Evolutionary conservation across 2,888 invertebrate species (phyloP).

Genomic region (Ormyrus pomaceus): DNA sequence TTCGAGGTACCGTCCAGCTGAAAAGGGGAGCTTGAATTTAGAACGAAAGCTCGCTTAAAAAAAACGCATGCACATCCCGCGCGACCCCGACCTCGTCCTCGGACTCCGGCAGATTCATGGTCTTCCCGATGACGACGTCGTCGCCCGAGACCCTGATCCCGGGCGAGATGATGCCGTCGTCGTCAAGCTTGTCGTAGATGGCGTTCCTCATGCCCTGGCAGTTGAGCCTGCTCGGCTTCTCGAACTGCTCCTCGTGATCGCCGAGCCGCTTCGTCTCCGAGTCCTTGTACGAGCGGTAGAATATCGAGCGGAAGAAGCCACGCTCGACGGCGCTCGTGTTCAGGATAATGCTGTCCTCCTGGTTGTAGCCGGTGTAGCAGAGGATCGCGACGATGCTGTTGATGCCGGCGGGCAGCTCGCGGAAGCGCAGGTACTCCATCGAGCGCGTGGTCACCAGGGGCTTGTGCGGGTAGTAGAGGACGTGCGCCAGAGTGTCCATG

Average conservation of each 20-base stretch:
- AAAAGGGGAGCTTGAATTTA: background rate
- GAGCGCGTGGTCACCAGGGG: slow-evolving; percentile 98
- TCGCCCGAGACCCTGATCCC: slow-evolving; percentile 99
- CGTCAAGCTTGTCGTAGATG: slow-evolving; percentile 98
- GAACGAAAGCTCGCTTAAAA: too few relatives aligned
- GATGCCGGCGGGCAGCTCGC: slow-evolving; percentile 95
- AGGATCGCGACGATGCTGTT: slow-evolving; percentile 99
- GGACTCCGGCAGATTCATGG: slow-evolving; percentile 95
- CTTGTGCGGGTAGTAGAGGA: slow-evolving; percentile 99
- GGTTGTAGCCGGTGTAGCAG: slow-evolving; percentile 99
- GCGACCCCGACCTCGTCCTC: slow-evolving; percentile 90
- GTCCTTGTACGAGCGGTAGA: slow-evolving; percentile 97
- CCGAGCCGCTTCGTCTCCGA: slow-evolving; percentile 94
- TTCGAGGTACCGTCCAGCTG: slow-evolving; percentile 92
- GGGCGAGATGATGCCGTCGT: slow-evolving; percentile 99
- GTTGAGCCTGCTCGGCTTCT: slow-evolving; percentile 95
- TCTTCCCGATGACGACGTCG: slow-evolving; percentile 99
- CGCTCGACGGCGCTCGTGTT: slow-evolving; percentile 99
- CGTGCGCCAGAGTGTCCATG: slow-evolving; percentile 99
- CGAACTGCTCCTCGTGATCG: slow-evolving; percentile 97
- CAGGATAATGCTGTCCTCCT: slow-evolving; percentile 99
- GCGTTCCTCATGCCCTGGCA: slow-evolving; percentile 99
- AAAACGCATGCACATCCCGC: too few relatives aligned
- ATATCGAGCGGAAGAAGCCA: slow-evolving; percentile 97
- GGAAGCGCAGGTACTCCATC: slow-evolving; percentile 98